Evolutionary conservation across 2,888 invertebrate genomes (phyloP).

Genomic region (Drosophila dives): DNA sequence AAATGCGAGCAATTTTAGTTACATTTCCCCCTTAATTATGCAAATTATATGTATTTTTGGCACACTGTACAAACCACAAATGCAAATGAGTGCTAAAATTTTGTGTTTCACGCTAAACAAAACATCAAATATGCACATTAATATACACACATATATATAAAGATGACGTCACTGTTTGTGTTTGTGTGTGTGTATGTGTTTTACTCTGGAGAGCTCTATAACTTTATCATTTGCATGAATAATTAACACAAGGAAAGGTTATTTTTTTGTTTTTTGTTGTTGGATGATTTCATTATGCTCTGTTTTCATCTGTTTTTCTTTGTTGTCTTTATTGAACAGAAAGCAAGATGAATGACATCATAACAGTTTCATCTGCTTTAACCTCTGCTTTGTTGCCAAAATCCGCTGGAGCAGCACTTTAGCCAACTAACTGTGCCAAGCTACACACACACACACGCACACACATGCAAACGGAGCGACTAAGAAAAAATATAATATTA

Average conservation of each 20-base stretch:
- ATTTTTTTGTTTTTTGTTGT: conserved; percentile 6
- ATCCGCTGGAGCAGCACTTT: conserved; percentile 12
- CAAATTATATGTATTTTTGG: neutral
- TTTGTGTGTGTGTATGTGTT: neutral
- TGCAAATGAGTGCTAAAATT: conserved; percentile 42
- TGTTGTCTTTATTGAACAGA: conserved; percentile 46
- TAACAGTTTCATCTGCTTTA: conserved; percentile 41
- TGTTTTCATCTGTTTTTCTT: neutral
- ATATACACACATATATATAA: neutral
- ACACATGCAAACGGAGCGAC: conserved; percentile 10
- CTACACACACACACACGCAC: conserved; percentile 32
- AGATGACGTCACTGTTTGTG: conserved; percentile 43
- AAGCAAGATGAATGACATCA: conserved; percentile 78
- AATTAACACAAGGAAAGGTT: conserved; percentile 52
- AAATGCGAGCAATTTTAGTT: neutral
- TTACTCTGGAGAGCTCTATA: conserved; percentile 9
- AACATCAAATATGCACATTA: conserved; percentile 32
- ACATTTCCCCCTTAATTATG: neutral
- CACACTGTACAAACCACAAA: conserved; percentile 23
- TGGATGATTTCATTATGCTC: conserved; percentile 6
- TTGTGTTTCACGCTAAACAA: conserved; percentile 52
- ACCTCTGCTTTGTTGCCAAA: conserved; percentile 45
- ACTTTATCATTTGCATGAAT: conserved; percentile 48
- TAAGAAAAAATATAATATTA: conserved; percentile 7
- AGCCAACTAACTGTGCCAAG: conserved; percentile 63